These are phyloP conservation scores for Eubasilissa regina DNA, from an alignment of 1,140 invertebrate genomes.

Conservation along the genomic window DNA sequence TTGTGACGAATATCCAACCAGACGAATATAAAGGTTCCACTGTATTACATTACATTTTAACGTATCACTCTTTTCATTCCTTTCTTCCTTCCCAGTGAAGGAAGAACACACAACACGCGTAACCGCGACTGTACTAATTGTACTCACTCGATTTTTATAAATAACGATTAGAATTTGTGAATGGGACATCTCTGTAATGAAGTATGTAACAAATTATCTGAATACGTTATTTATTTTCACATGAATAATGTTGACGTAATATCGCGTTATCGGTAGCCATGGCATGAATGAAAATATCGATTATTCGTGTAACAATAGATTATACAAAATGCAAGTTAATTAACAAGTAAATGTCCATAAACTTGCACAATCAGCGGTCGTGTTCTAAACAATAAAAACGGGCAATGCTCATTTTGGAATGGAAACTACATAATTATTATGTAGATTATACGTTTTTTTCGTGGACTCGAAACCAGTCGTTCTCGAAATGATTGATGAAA, in stretches of 20 bases:
- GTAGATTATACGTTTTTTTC: too few species aligned
- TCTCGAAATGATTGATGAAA: too few species aligned
- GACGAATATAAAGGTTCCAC: too few species aligned
- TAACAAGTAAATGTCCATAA: not conserved
- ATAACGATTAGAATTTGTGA: slow-evolving; percentile 19
- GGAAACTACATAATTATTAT: too few species aligned
- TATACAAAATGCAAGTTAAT: slow-evolving; percentile 31
- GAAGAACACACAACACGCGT: too few species aligned
- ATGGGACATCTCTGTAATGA: slow-evolving; percentile 11
- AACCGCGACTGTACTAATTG: too few species aligned
- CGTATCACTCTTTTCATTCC: too few species aligned
- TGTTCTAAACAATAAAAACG: not conserved
- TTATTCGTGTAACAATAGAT: slow-evolving; percentile 34
- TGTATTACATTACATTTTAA: too few species aligned
- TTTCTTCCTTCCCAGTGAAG: too few species aligned
- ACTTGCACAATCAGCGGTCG: not conserved
- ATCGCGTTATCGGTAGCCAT: slow-evolving; percentile 20
- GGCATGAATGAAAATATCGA: slow-evolving; percentile 43
- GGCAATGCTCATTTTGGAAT: too few species aligned
- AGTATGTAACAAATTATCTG: slow-evolving; percentile 20
- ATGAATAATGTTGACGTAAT: slow-evolving; percentile 39
- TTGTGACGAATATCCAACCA: too few species aligned
- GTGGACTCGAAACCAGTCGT: too few species aligned
- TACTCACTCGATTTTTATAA: not conserved
- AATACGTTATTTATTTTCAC: slow-evolving; percentile 16